Conservation (phyloP, 2,888 invertebrate genomes). For the Morpho deidamia region DNA sequence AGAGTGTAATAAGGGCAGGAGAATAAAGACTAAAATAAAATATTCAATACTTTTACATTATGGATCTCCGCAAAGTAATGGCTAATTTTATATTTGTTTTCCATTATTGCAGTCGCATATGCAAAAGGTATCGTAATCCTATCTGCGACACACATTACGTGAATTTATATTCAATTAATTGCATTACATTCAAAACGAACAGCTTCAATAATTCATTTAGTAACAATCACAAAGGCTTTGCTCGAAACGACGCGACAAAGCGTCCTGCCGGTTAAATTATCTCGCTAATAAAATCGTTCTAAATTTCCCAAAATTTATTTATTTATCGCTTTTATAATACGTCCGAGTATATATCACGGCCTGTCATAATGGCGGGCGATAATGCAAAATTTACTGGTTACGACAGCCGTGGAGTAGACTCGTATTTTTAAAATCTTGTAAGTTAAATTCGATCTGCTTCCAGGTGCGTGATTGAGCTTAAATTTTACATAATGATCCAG, state of each 20-base stretch:
- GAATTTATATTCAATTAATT: not conserved
- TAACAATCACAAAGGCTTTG: slow-evolving; percentile 20
- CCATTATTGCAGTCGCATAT: too few species aligned
- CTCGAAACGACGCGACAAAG: slow-evolving; percentile 36
- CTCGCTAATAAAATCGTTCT: slow-evolving; percentile 68
- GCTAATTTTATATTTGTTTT: too few species aligned
- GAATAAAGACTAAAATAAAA: too few species aligned
- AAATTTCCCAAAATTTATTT: slow-evolving; percentile 73
- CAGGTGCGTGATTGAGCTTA: too few species aligned
- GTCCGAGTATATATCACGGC: slow-evolving; percentile 72
- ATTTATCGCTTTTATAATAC: slow-evolving; percentile 78
- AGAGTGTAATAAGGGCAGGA: too few species aligned
- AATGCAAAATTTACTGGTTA: slow-evolving; percentile 68
- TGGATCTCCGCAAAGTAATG: too few species aligned
- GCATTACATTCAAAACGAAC: not conserved
- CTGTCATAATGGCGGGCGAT: slow-evolving; percentile 74
- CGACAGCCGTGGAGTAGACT: slow-evolving; percentile 39
- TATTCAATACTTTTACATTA: too few species aligned
- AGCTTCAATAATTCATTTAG: slow-evolving; percentile 11
- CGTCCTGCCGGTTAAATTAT: slow-evolving; percentile 53
- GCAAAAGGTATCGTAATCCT: too few species aligned
- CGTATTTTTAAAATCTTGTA: too few species aligned
- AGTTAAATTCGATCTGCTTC: too few species aligned
- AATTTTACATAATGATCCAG: too few species aligned
- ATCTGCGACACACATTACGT: too few species aligned